Conservation (phyloP, 2,888 invertebrate species). For the Drosophila diplacantha region DNA sequence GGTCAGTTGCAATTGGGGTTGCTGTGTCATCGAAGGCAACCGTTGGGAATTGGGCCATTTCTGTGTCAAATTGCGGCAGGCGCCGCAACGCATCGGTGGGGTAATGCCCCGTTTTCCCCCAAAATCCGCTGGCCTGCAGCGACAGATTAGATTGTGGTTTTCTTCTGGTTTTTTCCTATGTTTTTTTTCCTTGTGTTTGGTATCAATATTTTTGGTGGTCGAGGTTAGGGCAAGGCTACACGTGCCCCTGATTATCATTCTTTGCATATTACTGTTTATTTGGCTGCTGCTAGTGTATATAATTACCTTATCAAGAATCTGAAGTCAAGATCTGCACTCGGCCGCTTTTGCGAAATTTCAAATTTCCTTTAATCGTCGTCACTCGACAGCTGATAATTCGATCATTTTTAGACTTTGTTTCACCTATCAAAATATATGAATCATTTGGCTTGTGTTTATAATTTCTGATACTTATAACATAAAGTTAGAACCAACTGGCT, state of each 20-base stretch:
- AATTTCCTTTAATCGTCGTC: slow-evolving; percentile 10
- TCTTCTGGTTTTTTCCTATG: slow-evolving; percentile 31
- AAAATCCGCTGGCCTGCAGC: slow-evolving; percentile 16
- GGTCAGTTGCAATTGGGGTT: slow-evolving; percentile 33
- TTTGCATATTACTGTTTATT: slow-evolving; percentile 21
- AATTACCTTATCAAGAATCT: slow-evolving; percentile 9
- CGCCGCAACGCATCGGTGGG: slow-evolving; percentile 1
- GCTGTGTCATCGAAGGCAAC: slow-evolving; percentile 28
- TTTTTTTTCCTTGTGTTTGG: slow-evolving; percentile 6
- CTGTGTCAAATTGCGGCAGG: slow-evolving; percentile 7
- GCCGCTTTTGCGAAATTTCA: not conserved
- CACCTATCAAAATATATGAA: slow-evolving; percentile 2
- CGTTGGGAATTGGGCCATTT: slow-evolving; percentile 11
- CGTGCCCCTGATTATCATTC: slow-evolving; percentile 39
- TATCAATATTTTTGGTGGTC: slow-evolving; percentile 16
- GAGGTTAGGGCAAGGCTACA: slow-evolving; percentile 46
- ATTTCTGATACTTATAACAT: not conserved
- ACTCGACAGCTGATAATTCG: slow-evolving; percentile 20
- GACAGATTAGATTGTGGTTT: slow-evolving; percentile 42
- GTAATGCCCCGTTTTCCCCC: slow-evolving; percentile 1
- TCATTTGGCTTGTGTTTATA: slow-evolving; percentile 8
- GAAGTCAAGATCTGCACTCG: slow-evolving; percentile 14
- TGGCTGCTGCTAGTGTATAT: not conserved
- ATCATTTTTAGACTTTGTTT: slow-evolving; percentile 30
- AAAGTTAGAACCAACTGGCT: not conserved